Percentiles rank a stretch among this genome's conserved stretches.
phyloP scores from a whole-genome alignment of 2,797 vertebrate species.

The Orestias chungarensis region DNA sequence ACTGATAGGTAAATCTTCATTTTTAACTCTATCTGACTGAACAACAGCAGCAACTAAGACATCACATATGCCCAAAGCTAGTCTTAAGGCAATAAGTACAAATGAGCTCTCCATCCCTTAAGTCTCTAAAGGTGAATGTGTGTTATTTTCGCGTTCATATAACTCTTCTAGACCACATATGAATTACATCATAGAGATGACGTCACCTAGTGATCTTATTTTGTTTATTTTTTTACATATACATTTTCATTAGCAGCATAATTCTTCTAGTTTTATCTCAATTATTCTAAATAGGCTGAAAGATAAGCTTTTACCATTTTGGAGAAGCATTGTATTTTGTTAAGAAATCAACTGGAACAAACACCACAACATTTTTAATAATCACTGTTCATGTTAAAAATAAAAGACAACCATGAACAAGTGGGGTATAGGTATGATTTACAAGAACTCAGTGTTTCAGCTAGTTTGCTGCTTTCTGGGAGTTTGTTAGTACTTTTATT shows the following conservation, averaged over 20 bases:
- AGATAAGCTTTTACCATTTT: too few relatives aligned
- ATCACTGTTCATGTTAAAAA: too few relatives aligned
- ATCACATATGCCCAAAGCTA: conserved; percentile 15
- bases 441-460: too few relatives aligned
- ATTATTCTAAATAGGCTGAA: too few relatives aligned
- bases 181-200: not conserved
- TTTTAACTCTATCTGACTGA: not conserved
- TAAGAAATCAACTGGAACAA: too few relatives aligned
- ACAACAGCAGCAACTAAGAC: conserved; percentile 16
- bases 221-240: not conserved
- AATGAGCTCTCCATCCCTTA: conserved; percentile 17
- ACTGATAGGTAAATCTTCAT: not conserved
- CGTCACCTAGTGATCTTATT: not conserved
- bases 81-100: not conserved
- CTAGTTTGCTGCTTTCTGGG: too few relatives aligned
- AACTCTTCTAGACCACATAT: not conserved
- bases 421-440: too few relatives aligned
- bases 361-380: too few relatives aligned
- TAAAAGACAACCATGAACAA: too few relatives aligned
- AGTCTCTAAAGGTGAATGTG: not conserved
- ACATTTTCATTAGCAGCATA: not conserved
- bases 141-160: conserved; percentile 26
- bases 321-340: too few relatives aligned
- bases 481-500: too few relatives aligned
- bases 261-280: not conserved